Conservation (phyloP, 2,113 vertebrate species). For the Dissostichus mawsoni region DNA sequence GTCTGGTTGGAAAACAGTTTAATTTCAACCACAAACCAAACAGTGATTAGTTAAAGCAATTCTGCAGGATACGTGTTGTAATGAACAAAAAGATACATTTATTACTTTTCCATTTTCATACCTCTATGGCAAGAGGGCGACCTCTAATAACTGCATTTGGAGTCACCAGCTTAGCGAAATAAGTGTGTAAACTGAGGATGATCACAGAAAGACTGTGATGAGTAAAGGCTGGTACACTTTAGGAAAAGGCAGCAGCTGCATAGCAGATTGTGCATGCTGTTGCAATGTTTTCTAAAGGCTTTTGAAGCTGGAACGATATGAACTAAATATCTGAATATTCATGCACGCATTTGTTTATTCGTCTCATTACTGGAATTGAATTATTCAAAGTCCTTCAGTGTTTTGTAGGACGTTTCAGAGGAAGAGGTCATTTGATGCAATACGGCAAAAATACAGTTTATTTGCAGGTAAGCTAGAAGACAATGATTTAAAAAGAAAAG, state of each 20-base stretch:
- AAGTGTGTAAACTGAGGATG: conserved; percentile 19
- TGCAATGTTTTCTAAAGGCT: conserved; percentile 80
- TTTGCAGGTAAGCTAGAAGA: conserved; percentile 25
- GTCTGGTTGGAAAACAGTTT: not conserved
- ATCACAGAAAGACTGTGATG: conserved; percentile 37
- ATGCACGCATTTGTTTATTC: conserved; percentile 80
- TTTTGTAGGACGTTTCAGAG: conserved; percentile 72
- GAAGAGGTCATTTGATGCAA: conserved; percentile 55
- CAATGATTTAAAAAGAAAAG: not conserved
- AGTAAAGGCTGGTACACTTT: conserved; percentile 54
- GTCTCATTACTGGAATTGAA: conserved; percentile 72
- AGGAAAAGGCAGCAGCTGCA: conserved; percentile 79
- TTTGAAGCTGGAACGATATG: conserved; percentile 76
- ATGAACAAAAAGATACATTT: not conserved
- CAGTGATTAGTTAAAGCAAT: not conserved
- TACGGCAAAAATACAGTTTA: conserved; percentile 10
- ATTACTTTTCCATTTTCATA: not conserved
- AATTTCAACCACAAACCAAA: not conserved
- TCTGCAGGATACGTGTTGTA: not conserved
- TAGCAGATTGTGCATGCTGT: conserved; percentile 75
- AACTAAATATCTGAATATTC: conserved; percentile 82
- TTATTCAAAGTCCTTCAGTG: conserved; percentile 76
- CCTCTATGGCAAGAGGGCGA: conserved; percentile 1
- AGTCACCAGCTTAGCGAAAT: conserved; percentile 14
- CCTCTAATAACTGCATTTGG: conserved; percentile 26